Evolutionary conservation across 2,797 vertebrate species (phyloP), one percentile per base, ranked within the genome.

Genomic region (Dicrostonyx torquatus): DNA sequence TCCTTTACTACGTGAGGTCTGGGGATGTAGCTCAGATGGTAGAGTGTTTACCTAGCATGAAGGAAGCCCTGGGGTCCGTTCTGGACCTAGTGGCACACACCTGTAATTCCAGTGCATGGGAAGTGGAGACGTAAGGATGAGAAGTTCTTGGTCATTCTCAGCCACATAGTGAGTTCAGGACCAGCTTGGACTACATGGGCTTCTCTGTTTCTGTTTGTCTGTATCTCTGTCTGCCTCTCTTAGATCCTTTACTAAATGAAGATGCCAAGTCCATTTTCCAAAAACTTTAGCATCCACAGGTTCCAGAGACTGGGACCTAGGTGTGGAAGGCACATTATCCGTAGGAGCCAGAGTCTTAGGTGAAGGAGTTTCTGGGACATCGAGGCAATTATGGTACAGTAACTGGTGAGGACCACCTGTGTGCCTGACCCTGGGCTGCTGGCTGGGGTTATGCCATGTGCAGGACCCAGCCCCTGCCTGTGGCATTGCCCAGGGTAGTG

Each of bases 371-470:
- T 80, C 12, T 1, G 26, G 50, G 72, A 0, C 15, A 18, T 40
- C 43, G 37, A 12, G 55, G 13, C 34, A 34, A 22, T 72, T 14
- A 1, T 18, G n/a, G 22, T 12, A 85, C 48, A 22, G 8, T 84
- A 9, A 43, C n/a, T 26, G 10, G 3, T 50, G 64, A 68, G 31
- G 9, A 26, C 48, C 64, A 75, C 40, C 70, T 26, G 1, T n/a
- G 5, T 50, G 14, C 68, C n/a, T 1, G 8, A 0, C 14, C 12
- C 45, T 48, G 34, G 77, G 68, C 70, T 84, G 73, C 77, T 17
- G 87, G 14, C n/a, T 48, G n/a, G n/a, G 48, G 24, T 2, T 1
- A 0, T 5, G 2, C 1, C 1, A 48, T 3, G 0, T 64, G 6
- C 6, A 29, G 77, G 77, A 45, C 86, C 8, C 50, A 13, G 34